Base-by-base conservation (phyloP, 2,797 vertebrate species). In the Hypotaenidia philippensis region DNA sequence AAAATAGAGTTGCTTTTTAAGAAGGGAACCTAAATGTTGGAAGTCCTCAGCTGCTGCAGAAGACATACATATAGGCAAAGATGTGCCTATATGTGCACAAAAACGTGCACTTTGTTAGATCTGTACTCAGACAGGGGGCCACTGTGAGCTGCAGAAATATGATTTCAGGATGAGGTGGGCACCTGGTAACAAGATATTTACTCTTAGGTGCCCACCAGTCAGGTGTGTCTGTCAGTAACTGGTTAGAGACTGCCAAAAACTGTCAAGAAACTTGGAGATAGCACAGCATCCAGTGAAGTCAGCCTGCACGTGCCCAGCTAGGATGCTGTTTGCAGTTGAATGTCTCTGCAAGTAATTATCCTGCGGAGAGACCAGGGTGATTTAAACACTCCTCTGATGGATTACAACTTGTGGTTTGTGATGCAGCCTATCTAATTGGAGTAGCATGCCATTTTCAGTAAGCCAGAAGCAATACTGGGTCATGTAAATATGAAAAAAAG, bases 301-400 rank as follows among this genome's bases (percentile, higher is more conserved):
- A 74, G 41, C 14, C 40, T 86, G 10, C 23, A 17, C 25, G 50
- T 32, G 55, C 27, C 14, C 2, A 2, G 41, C 18, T n/a, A 41
- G 49, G 70, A 26, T 25, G 27, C 29, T 50, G 18, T 65, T 75
- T 65, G 47, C 50, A 83, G 21, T 49, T 45, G 36, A 56, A 5
- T 21, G 18, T 82, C 61, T 32, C 81, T 94, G 76, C 50, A 90
- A 77, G 65, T 78, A 78, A 85, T 94, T 92, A 65, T 36, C 34
- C 80, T 27, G 41, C 83, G 34, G 50, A 85, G n/a, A 88, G 53
- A n/a, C 45, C 41, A 69, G 36, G 34, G 32, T 65, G 38, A 76
- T 83, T 78, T 65, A 61, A 86, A 81, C 89, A 61, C 36, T 89
- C 38, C 34, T 52, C 56, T 56, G 38, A 38, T 60, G 38, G 49